Base-by-base conservation (phyloP, 2,113 vertebrate species). In the Aldabrachelys gigantea region DNA sequence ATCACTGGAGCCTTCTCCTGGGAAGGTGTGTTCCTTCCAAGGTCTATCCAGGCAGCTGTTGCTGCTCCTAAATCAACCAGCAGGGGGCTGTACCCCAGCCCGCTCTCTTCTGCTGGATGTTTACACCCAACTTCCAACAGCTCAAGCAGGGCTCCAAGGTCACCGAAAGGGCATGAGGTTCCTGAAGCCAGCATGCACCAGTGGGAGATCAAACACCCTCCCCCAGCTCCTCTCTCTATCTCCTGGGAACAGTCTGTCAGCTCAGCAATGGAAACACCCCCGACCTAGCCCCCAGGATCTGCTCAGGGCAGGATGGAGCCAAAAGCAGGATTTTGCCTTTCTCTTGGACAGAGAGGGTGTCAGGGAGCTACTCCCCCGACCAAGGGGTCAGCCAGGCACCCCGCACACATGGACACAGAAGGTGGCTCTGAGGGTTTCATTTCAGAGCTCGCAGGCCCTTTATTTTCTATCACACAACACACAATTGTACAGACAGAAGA, bases 381-480 rank as follows among this genome's bases (percentile, higher is more conserved):
- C 16, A 69, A 47, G 0, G 6, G 31, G 31, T 82, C 56, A 8
- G 4, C 3, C 44, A 52, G 16, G 56, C 47, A 65, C 7, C 31
- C 57, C 72, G 5, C 47, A 4, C 4, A 65, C 38, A 76, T 22
- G 86, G 90, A 88, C 65, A 0, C 0, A 79, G 72, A 89, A 87
- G 78, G 89, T 49, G 93, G 90, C 62, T 88, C 88, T 3, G 2
- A 86, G 87, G 90, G 85, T 1, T 2, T 4, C 56, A 79, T 31
- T 24, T 54, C 59, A 93, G 31, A 88, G 90, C 49, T 90, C 65
- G 84, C 72, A 91, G 88, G 65, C 84, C 59, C 44, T 95, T 96
- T 96, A 94, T 96, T 94, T 88, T 96, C 91, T n/a, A 5, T 1
- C 84, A 93, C 91, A 91, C 22, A 5, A 95, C 82, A 90, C 92